Conservation (phyloP, 2,113 vertebrate species). For the Empidonax traillii region DNA sequence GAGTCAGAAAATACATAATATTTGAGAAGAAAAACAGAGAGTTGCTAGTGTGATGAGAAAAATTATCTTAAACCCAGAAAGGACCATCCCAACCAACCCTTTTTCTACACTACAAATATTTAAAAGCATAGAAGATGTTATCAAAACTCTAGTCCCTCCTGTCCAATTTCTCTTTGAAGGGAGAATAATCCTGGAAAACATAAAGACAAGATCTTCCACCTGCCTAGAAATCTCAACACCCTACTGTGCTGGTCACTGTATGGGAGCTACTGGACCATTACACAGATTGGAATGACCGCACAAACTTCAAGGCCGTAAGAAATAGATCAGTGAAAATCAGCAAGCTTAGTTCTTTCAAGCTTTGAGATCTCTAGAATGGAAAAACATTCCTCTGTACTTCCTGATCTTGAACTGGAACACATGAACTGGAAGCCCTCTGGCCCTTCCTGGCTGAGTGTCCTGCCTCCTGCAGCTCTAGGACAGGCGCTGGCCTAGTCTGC, state of each 20-base stretch:
- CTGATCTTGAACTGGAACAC: background rate
- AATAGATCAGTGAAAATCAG: background rate
- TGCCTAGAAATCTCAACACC: background rate
- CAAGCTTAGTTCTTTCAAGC: background rate
- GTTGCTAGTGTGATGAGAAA: background rate
- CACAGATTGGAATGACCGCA: rapidly evolving
- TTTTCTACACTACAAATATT: background rate
- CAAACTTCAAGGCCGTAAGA: background rate
- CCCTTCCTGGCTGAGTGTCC: background rate
- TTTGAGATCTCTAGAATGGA: background rate
- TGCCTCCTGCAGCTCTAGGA: background rate
- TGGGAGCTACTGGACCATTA: background rate
- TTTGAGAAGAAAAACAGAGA: background rate
- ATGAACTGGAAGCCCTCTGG: background rate
- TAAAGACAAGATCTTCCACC: background rate
- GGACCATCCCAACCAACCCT: background rate
- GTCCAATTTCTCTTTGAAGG: background rate
- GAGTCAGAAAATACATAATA: background rate
- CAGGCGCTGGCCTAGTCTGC: background rate
- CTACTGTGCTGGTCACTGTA: background rate
- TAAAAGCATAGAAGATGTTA: background rate
- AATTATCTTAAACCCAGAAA: background rate
- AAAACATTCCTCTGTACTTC: background rate
- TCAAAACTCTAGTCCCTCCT: background rate
- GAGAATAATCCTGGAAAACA: background rate